Percentiles rank a stretch among this genome's conserved stretches.
Conservation (phyloP, 2,888 invertebrate genomes). For the Idaea biselata region DNA sequence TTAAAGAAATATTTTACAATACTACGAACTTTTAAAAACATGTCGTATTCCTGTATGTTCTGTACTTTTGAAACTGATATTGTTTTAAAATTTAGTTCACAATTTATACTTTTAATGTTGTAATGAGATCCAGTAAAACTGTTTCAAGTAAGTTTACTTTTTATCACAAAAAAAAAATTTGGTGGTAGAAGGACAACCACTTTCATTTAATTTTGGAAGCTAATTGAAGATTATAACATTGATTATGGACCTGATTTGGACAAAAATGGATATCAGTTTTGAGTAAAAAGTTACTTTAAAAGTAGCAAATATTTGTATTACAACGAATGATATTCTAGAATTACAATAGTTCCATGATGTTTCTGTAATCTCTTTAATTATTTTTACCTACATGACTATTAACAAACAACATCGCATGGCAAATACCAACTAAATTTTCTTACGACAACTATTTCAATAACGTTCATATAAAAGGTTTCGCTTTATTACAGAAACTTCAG, state of each 20-base stretch:
- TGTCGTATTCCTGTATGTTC: constrained; percentile 25
- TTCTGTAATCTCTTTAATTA: constrained; percentile 14
- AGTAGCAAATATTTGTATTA: too few relatives aligned
- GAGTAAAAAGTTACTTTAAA: too few relatives aligned
- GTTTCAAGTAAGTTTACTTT: constrained; percentile 27
- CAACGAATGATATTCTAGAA: too few relatives aligned
- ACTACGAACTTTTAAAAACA: constrained; percentile 34
- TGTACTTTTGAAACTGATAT: constrained; percentile 32
- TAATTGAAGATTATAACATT: constrained; percentile 19
- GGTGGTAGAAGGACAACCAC: constrained; percentile 36
- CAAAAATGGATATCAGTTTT: too few relatives aligned
- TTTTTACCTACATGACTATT: constrained; percentile 24
- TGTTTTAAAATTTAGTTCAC: constrained; percentile 21
- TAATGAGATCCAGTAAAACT: constrained; percentile 12
- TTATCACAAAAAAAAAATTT: constrained; percentile 30
- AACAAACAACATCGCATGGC: constrained; percentile 23
- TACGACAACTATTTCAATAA: constrained; percentile 36
- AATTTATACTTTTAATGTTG: constrained; percentile 38
- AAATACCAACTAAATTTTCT: constrained; percentile 34
- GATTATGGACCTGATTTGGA: background rate
- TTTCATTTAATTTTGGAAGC: constrained; percentile 34
- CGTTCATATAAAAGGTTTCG: constrained; percentile 30
- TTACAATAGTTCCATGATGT: background rate
- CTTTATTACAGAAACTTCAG: constrained; percentile 27
- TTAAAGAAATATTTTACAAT: background rate